Conservation (phyloP, 2,113 vertebrate genomes). For the Ptilonorhynchus violaceus region DNA sequence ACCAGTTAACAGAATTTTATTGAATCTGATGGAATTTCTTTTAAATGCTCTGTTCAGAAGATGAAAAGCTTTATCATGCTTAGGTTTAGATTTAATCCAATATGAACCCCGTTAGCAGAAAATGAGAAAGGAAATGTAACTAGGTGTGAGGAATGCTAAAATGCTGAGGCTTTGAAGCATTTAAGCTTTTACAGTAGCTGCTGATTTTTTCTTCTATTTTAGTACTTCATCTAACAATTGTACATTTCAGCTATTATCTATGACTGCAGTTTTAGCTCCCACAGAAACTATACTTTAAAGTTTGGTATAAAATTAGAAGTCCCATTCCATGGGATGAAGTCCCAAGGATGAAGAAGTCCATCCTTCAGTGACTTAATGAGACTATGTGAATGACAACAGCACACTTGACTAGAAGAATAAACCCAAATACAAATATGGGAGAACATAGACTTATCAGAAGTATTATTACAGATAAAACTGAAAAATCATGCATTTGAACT, state of each 20-base stretch:
- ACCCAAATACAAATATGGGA: neutral
- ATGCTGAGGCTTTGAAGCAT: conserved; percentile 30
- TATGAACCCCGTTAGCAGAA: conserved; percentile 61
- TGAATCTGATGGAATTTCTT: conserved; percentile 64
- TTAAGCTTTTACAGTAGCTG: conserved; percentile 11
- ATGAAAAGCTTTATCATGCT: conserved; percentile 68
- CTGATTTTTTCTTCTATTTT: neutral
- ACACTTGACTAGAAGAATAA: neutral
- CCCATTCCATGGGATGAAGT: too few relatives aligned
- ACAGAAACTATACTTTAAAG: neutral
- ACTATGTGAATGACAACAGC: neutral
- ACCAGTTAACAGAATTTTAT: conserved; percentile 63
- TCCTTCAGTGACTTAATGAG: neutral
- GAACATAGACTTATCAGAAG: neutral
- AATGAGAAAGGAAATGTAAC: conserved; percentile 63
- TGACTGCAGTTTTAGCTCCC: neutral
- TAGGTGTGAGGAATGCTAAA: conserved; percentile 56
- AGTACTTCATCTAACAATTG: conserved; percentile 18
- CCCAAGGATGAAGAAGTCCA: too few relatives aligned
- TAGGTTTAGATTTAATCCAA: conserved; percentile 68
- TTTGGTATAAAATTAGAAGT: neutral
- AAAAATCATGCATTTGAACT: neutral
- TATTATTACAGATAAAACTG: neutral
- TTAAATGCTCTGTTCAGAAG: conserved; percentile 63
- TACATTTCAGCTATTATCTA: conserved; percentile 19